Evolutionary conservation across 1,140 invertebrate genomes (phyloP).

Genomic region (Neomicropteryx cornuta): DNA sequence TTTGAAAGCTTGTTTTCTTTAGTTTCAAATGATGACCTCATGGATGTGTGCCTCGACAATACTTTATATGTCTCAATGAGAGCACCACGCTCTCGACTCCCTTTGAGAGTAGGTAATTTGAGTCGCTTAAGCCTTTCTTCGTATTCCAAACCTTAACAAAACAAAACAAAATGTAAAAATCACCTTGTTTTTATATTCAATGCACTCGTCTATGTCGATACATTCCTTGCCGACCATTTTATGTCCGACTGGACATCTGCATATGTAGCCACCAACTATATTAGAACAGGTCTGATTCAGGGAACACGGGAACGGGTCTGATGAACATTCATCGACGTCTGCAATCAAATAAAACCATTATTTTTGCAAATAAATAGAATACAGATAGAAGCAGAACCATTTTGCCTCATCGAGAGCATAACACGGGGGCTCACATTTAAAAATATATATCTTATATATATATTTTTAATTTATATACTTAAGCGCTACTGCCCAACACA

Average conservation of each 20-base stretch:
- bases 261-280: conserved; percentile 60
- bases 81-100: neutral
- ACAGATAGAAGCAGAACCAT: neutral
- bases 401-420: neutral
- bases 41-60: no score
- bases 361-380: neutral
- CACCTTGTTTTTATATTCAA: conserved; percentile 8
- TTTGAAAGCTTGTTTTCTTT: no score
- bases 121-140: neutral
- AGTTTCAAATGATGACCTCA: no score
- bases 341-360: conserved; percentile 5
- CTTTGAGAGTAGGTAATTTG: neutral
- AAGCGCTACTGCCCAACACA: neutral
- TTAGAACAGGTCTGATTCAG: conserved; percentile 65
- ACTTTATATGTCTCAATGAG: no score
- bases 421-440: neutral
- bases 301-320: conserved; percentile 53
- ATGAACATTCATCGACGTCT: conserved; percentile 61
- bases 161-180: conserved; percentile 8
- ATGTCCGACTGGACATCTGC: conserved; percentile 60
- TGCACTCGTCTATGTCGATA: conserved; percentile 30
- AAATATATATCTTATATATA: neutral
- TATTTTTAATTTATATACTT: neutral
- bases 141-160: neutral
- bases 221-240: conserved; percentile 41